These are phyloP conservation scores for Takifugu bimaculatus DNA, from an alignment of 2,113 vertebrate genomes.

Conservation along the genomic window DNA sequence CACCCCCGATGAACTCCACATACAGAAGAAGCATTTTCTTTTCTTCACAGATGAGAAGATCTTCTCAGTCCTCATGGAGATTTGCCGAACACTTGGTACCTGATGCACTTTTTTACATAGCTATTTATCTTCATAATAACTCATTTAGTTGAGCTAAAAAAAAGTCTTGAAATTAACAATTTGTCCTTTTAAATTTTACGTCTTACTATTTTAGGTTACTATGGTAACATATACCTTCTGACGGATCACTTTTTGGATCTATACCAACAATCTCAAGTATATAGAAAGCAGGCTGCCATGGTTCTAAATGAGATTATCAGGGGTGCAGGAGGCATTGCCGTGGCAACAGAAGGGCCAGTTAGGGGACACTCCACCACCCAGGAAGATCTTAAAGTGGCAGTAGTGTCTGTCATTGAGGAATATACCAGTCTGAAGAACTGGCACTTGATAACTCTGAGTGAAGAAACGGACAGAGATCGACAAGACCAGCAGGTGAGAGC, in stretches of 20 bases:
- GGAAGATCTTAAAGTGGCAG: slow-evolving; percentile 75
- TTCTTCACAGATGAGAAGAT: slow-evolving; percentile 85
- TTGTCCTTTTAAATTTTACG: not conserved
- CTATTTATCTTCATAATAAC: too few relatives aligned
- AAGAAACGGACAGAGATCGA: slow-evolving; percentile 54
- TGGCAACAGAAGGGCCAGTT: slow-evolving; percentile 49
- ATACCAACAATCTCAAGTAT: slow-evolving; percentile 77
- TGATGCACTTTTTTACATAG: not conserved
- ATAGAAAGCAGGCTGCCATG: slow-evolving; percentile 88
- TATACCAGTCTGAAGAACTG: slow-evolving; percentile 86
- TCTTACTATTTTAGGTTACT: slow-evolving; percentile 64
- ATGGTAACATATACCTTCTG: slow-evolving; percentile 87
- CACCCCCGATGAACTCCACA: slow-evolving; percentile 14
- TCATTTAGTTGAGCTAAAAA: too few relatives aligned
- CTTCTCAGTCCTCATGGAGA: slow-evolving; percentile 77
- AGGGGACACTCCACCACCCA: not conserved
- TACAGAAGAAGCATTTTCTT: slow-evolving; percentile 81
- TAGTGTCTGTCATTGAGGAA: slow-evolving; percentile 82
- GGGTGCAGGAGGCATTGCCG: slow-evolving; percentile 79
- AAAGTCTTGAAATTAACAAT: too few relatives aligned
- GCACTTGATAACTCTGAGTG: slow-evolving; percentile 77
- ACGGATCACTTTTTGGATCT: slow-evolving; percentile 88
- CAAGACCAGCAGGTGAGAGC: slow-evolving; percentile 55
- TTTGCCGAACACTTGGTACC: slow-evolving; percentile 82
- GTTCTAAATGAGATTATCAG: slow-evolving; percentile 85